phyloP scores from a whole-genome alignment of 1,140 invertebrate species.

The Microplitis mediator region DNA sequence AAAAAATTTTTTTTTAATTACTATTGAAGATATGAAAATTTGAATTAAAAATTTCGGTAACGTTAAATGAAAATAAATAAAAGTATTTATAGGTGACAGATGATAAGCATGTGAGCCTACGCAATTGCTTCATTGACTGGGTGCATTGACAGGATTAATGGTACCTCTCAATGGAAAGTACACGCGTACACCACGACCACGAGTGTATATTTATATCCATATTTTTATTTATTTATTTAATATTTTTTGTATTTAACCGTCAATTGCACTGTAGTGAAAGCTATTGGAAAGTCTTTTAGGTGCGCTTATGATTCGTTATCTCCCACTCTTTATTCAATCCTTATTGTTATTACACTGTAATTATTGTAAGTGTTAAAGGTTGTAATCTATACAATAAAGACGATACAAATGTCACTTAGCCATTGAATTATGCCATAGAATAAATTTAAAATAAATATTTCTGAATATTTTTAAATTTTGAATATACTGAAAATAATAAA shows the following conservation, averaged over 20 bases:
- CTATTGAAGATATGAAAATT: no score
- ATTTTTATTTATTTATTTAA: conserved; percentile 3
- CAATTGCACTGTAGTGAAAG: conserved; percentile 16
- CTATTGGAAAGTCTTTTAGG: conserved; percentile 17
- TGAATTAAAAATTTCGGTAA: no score
- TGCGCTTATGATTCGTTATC: background rate
- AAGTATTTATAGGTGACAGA: background rate
- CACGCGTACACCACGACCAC: background rate
- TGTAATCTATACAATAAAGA: background rate
- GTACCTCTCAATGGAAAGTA: conserved; percentile 52
- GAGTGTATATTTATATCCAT: background rate
- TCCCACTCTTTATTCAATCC: conserved; percentile 11
- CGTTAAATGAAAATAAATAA: no score
- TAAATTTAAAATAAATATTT: no score
- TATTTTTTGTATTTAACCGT: background rate
- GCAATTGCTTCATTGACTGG: conserved; percentile 60
- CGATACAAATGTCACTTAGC: background rate
- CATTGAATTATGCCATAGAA: no score
- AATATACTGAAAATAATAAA: no score
- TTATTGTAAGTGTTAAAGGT: background rate
- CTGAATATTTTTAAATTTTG: no score
- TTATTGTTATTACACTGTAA: background rate
- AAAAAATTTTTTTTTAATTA: no score
- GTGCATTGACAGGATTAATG: conserved; percentile 44
- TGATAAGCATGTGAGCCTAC: conserved; percentile 51